phyloP scores from a whole-genome alignment of 2,888 invertebrate species.

The Conus canariensis region DNA sequence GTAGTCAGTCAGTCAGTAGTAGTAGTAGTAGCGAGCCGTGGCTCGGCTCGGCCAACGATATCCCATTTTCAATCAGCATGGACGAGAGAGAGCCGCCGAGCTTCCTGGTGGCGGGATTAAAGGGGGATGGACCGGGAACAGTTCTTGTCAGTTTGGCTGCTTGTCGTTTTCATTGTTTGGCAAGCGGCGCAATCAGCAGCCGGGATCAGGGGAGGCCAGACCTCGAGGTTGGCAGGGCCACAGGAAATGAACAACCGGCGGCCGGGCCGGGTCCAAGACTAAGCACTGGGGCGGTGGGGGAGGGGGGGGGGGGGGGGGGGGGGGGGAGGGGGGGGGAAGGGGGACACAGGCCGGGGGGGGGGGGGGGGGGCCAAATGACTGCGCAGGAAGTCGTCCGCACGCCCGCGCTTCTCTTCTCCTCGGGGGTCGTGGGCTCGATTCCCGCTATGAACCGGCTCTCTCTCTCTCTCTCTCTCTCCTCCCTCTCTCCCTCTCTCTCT shows the following conservation, averaged over 20 bases:
- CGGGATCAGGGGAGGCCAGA: conserved; percentile 31
- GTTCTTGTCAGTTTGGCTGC: conserved; percentile 40
- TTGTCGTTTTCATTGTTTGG: conserved; percentile 49
- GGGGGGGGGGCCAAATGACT: background rate
- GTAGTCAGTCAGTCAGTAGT: too few relatives aligned
- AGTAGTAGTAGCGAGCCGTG: background rate
- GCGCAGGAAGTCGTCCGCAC: too few relatives aligned
- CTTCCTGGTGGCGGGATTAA: background rate
- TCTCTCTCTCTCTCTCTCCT: background rate
- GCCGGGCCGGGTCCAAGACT: background rate
- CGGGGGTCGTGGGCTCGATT: too few relatives aligned
- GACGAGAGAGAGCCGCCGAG: background rate
- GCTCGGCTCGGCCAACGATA: conserved; percentile 26
- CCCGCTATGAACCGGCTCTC: background rate
- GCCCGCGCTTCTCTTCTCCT: too few relatives aligned
- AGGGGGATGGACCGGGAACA: conserved; percentile 18
- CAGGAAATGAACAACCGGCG: conserved; percentile 48
- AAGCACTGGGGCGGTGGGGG: background rate
- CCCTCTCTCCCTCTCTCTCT: background rate
- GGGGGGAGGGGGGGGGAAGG: background rate
- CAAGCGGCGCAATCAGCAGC: conserved; percentile 35
- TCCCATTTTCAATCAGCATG: conserved; percentile 39
- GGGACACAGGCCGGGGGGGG: background rate
- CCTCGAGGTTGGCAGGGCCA: conserved; percentile 15
- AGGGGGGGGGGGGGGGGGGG: background rate